Percentiles rank a stretch among this genome's conserved stretches.
Evolutionary conservation across 2,888 invertebrate species (phyloP).

Genomic region (Drosophila barbarae): DNA sequence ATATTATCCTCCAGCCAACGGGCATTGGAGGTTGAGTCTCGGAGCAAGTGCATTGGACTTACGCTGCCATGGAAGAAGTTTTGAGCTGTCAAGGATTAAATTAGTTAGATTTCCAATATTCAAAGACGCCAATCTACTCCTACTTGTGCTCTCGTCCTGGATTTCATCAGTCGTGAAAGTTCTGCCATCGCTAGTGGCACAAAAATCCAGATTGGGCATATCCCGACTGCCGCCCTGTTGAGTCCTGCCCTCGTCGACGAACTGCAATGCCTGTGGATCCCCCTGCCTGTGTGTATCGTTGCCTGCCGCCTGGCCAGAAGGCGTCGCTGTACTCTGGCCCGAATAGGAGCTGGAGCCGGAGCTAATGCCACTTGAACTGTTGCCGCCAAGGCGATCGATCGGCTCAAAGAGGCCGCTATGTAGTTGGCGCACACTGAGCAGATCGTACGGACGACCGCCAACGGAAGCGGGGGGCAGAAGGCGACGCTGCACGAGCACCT

Average conservation of each 20-base stretch:
- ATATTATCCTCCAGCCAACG: slow-evolving; percentile 82
- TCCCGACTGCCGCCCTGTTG: slow-evolving; percentile 21
- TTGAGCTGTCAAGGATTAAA: slow-evolving; percentile 51
- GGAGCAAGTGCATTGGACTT: slow-evolving; percentile 85
- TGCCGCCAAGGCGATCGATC: slow-evolving; percentile 42
- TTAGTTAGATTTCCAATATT: background rate
- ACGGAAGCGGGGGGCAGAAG: slow-evolving; percentile 81
- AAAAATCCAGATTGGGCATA: slow-evolving; percentile 56
- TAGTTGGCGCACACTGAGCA: slow-evolving; percentile 64
- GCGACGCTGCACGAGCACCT: slow-evolving; percentile 87
- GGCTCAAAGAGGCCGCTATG: slow-evolving; percentile 68
- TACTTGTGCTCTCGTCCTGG: slow-evolving; percentile 73
- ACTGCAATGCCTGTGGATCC: slow-evolving; percentile 4
- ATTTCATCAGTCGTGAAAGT: slow-evolving; percentile 50
- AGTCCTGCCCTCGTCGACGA: background rate
- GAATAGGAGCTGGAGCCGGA: background rate
- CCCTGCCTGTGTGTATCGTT: background rate
- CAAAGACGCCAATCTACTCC: background rate
- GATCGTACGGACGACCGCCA: slow-evolving; percentile 60
- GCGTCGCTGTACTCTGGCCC: background rate
- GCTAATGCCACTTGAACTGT: slow-evolving; percentile 19
- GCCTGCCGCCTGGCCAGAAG: background rate
- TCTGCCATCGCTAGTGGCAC: slow-evolving; percentile 11
- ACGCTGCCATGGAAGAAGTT: slow-evolving; percentile 77
- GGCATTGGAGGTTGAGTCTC: slow-evolving; percentile 80